Percentiles rank a stretch among this genome's conserved stretches.
Evolutionary conservation across 1,140 invertebrate genomes (phyloP).

Genomic region (Drosophila suzukii): DNA sequence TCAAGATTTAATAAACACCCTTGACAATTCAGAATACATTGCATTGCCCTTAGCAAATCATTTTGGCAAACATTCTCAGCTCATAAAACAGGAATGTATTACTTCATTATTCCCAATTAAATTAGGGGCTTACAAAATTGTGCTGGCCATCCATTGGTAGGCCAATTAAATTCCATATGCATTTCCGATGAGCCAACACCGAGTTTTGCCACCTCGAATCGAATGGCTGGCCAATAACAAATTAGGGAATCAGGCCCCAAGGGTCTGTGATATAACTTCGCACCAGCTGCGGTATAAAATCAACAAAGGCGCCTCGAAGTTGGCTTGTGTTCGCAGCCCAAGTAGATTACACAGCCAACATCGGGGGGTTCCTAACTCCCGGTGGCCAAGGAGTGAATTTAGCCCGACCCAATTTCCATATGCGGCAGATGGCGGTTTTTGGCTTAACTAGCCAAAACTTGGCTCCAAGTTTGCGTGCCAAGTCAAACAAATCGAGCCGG

Average conservation of each 20-base stretch:
- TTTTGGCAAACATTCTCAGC: background rate
- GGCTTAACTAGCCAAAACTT: slow-evolving; percentile 80
- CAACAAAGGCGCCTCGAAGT: slow-evolving; percentile 53
- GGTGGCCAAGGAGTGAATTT: slow-evolving; percentile 33
- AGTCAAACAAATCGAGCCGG: slow-evolving; percentile 66
- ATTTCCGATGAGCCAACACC: slow-evolving; percentile 25
- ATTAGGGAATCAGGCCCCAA: slow-evolving; percentile 71
- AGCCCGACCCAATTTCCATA: slow-evolving; percentile 75
- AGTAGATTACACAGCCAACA: slow-evolving; percentile 72
- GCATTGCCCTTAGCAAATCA: background rate
- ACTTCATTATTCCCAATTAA: slow-evolving; percentile 20
- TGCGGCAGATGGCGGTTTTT: slow-evolving; percentile 68
- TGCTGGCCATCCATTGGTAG: slow-evolving; percentile 8
- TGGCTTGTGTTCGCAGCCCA: slow-evolving; percentile 36
- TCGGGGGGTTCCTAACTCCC: slow-evolving; percentile 12
- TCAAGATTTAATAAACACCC: slow-evolving; percentile 1
- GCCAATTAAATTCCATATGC: slow-evolving; percentile 31
- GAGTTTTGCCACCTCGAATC: slow-evolving; percentile 23
- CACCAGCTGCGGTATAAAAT: slow-evolving; percentile 68
- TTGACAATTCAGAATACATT: background rate
- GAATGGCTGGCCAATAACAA: slow-evolving; percentile 64
- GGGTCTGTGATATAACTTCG: slow-evolving; percentile 65
- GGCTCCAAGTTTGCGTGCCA: slow-evolving; percentile 75
- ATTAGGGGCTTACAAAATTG: slow-evolving; percentile 1
- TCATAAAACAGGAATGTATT: background rate